Evolutionary conservation across 2,113 vertebrate genomes (phyloP), one percentile per base, ranked within the genome.

Genomic region (Aphelocoma coerulescens): DNA sequence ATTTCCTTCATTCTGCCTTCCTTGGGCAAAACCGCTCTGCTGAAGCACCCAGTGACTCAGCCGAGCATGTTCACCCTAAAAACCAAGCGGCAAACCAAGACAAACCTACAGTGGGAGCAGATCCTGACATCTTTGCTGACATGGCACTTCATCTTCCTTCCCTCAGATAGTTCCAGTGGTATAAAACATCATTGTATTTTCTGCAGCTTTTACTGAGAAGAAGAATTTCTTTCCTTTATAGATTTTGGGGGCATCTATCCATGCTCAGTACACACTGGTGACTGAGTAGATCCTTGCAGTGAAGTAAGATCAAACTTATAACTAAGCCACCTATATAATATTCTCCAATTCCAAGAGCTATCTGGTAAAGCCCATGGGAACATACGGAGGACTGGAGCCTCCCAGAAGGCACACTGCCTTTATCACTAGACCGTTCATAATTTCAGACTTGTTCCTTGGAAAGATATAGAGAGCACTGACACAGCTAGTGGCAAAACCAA

Each of bases 401-500:
- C 97, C 88, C 89, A 84, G 68, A 77, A 95, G 92, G 87, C 79
- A 85, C 20, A 13, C 39, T 91, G 95, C 74, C 91, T 66, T 16
- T 72, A 69, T 77, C 86, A 77, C 73, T 72, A 55, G 41, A 67
- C 52, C 6, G 1, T 72, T 95, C 69, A 74, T 87, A 91, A 94
- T 77, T 97, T 79, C 87, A 85, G 85, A 82, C 59, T 66, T 62
- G 66, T 66, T 97, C 76, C 88, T 75, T 94, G 69, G 92, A 96
- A 89, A 93, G 94, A 95, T 48, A 84, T 27, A 41, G 59, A 58
- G 2, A 91, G 37, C 11, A 41, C 37, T 66, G 87, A 89, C 93
- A 82, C 65, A 48, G 86, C 82, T 82, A 48, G 63, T 90, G 71
- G 93, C 95, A 94, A 91, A 96, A 94, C 87, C 89, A 94, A 93